Base-by-base conservation (phyloP, 2,113 vertebrate genomes). In the Amia ocellicauda region DNA sequence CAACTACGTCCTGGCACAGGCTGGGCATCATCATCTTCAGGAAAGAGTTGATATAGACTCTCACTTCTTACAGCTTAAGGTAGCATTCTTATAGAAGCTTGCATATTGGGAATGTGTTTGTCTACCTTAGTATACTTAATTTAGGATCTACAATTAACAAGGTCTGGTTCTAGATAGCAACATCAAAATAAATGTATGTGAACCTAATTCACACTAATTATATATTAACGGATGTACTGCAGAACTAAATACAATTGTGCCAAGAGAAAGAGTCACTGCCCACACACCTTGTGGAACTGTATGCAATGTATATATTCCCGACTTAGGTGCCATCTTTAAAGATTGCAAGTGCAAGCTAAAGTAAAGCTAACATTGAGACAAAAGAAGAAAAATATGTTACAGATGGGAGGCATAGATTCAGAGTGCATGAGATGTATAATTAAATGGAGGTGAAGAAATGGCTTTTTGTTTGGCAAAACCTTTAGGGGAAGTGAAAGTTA, bases 11-110 rank as follows among this genome's bases (percentile, higher is more conserved):
- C 27, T 4, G 16, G 69, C 16, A 19, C 63, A 62, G 27, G 50
- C 70, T 36, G 45, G 49, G 3, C 59, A 20, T 20, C 52, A 64
- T 36, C 42, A 71, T n/a, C 57, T 40, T 3, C 71, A 75, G 60
- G 67, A 76, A 67, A 71, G 63, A 26, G 41, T 77, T 47, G 41
- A 69, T 4, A 11, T 27, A 41, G 67, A 76, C 19, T 64, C 45
- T 9, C 70, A 69, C 64, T 83, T 78, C 19, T 58, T 72, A 14
- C 61, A 68, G 20, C 77, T 66, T 36, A 81, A 78, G 72, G 75
- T 80, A 13, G 71, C 64, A 19, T 20, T 51, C 20, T 16, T 65
- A 59, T 51, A 16, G 70, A 54, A 62, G 61, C 70, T 67, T 60
- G 41, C 54, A 51, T 23, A 63, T 69, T 42, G 31, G 60, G 69